Conservation (phyloP, 30 jellyfish, hydroid and myxozoan genomes). For the Chironex yamaguchii region DNA sequence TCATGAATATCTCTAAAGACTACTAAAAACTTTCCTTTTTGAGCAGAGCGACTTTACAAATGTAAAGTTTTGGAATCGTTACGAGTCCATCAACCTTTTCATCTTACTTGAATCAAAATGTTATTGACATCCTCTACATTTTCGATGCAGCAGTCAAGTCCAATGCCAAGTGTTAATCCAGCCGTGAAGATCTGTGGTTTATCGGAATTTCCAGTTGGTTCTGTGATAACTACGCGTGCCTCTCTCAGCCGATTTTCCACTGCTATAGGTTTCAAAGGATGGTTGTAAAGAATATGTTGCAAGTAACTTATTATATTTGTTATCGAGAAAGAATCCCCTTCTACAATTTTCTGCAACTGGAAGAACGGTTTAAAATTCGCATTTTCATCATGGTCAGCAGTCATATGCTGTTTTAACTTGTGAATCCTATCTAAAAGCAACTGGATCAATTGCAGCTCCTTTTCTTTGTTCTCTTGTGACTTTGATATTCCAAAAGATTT, state of each 20-base stretch:
- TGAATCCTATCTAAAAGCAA: slow-evolving; percentile 78
- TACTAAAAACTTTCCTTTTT: too few relatives aligned
- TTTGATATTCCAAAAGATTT: not conserved
- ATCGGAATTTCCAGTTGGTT: slow-evolving; percentile 77
- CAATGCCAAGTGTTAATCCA: slow-evolving; percentile 80
- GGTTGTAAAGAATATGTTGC: slow-evolving; percentile 75
- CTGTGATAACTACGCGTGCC: slow-evolving; percentile 55
- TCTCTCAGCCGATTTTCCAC: slow-evolving; percentile 84
- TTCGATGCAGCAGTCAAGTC: slow-evolving; percentile 67
- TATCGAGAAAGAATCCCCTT: slow-evolving; percentile 76
- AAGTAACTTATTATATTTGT: slow-evolving; percentile 70
- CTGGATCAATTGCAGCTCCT: slow-evolving; percentile 59
- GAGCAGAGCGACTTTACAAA: too few relatives aligned
- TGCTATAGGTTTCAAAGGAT: slow-evolving; percentile 46
- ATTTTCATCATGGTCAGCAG: slow-evolving; percentile 45
- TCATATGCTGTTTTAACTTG: slow-evolving; percentile 62
- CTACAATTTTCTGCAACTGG: slow-evolving; percentile 77
- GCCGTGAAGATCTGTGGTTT: slow-evolving; percentile 82
- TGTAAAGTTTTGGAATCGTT: too few relatives aligned
- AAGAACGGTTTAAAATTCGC: slow-evolving; percentile 59
- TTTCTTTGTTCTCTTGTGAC: not conserved
- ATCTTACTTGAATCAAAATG: slow-evolving; percentile 79
- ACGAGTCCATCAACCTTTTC: too few relatives aligned
- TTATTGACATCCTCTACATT: slow-evolving; percentile 77
- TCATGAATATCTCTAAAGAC: too few relatives aligned